Base-by-base conservation (phyloP, 2,888 invertebrate species). In the Polyploca ridens region DNA sequence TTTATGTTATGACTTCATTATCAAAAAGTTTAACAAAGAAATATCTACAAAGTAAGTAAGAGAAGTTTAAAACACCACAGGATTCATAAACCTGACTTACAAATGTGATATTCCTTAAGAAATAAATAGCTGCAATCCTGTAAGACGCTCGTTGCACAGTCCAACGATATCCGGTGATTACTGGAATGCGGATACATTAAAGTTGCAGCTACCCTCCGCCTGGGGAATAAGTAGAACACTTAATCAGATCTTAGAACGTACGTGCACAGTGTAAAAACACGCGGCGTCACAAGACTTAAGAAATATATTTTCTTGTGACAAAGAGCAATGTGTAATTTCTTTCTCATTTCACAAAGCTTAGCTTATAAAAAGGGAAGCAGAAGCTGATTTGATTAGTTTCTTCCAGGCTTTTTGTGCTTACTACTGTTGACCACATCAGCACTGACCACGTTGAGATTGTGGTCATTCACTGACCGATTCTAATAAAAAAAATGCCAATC, bases 161-260 rank as follows among this genome's bases (percentile, higher is more conserved):
- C 54, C 54, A 19, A 19, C 54, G 54, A 54, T 54, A 54, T 54
- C 54, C 54, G 19, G 54, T 54, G 54, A 54, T 54, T 54, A 54
- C 54, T 19, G 10, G 54, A 19, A 54, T 54, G 54, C 54, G 19
- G 54, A 54, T 19, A 54, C 10, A 54, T 54, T 54, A 54, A 54
- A 54, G 54, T 54, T 54, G 54, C 54, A 54, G 54, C 54, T 54
- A 54, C 54, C 54, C 54, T 54, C 54, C 54, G 54, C 19, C 54
- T n/a, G 54, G 54, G 54, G 54, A 19, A 54, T 54, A 54, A 54
- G 54, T 54, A 54, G 54, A 54, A 54, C 54, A 54, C 54, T 54
- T 54, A 54, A 54, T 54, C 54, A 54, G 54, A 54, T 54, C 54
- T 54, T 19, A 54, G 54, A 54, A n/a, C 54, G 54, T 54, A 54